Evolutionary conservation across 1,140 invertebrate species (phyloP), one percentile per base, ranked within the genome.

Genomic region (Aporrectodea caliginosa): DNA sequence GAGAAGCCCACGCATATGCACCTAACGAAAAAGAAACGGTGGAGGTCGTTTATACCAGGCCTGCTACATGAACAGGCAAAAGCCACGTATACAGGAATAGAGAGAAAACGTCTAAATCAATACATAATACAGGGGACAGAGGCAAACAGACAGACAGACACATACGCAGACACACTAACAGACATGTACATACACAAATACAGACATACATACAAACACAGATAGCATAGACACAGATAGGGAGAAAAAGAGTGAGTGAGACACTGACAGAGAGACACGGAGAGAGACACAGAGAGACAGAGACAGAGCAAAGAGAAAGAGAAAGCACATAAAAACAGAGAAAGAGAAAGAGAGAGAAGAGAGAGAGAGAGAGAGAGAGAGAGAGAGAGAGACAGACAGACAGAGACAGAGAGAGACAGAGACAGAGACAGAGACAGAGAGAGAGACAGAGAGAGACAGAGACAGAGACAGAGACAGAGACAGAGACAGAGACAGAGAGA

Each of bases 301-400:
- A n/a, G n/a, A n/a, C n/a, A 58, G 43, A 6, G 22, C 6, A 58
- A 58, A 58, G 43, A 58, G 43, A 22, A 22, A 58, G 43, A 58
- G 43, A 58, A 22, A 58, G n/a, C n/a, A n/a, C n/a, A n/a, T n/a
- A n/a, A n/a, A n/a, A n/a, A n/a, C n/a, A n/a, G n/a, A n/a, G n/a
- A n/a, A n/a, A 58, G 43, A 6, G 22, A 22, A 58, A 58, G 43
- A 58, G 6, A 58, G 43, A 22, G 22, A 12, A 58, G 43, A 58
- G 43, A 58, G 43, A 58, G 43, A 58, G 43, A 58, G 43, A 58
- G 43, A 58, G 43, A 58, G 43, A 58, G 43, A 58, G 43, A 58
- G 43, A 58, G 43, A 58, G 43, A 58, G 43, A 58, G 43, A 58
- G 43, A 58, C 6, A 58, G 43, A 58, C 6, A 58, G 43, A 58